Percentiles rank a stretch among this genome's conserved stretches.
Conservation (phyloP, 2,113 vertebrate species). For the Andinoacara biseriatus region DNA sequence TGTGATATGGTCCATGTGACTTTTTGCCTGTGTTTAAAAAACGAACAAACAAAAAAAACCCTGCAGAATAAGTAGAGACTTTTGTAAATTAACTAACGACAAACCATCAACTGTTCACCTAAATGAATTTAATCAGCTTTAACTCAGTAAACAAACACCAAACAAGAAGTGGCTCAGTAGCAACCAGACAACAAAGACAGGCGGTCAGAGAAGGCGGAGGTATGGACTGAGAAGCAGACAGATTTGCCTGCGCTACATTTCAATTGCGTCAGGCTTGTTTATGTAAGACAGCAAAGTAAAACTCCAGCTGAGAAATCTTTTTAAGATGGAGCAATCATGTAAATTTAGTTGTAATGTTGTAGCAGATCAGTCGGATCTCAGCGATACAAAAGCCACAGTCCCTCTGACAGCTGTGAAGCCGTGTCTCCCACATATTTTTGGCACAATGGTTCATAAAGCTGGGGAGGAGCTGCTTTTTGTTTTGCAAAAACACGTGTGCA, state of each 20-base stretch:
- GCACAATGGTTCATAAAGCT: background rate
- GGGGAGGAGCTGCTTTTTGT: background rate
- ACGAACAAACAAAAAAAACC: background rate
- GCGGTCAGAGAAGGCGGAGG: background rate
- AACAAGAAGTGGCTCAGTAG: background rate
- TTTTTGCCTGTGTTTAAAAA: background rate
- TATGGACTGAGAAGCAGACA: background rate
- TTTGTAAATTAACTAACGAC: background rate
- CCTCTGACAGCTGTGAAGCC: background rate
- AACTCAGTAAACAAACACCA: constrained; percentile 9
- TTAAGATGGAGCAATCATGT: constrained; percentile 6
- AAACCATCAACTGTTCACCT: constrained; percentile 1
- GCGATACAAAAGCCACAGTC: background rate
- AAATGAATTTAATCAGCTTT: constrained; percentile 11
- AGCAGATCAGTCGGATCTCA: background rate
- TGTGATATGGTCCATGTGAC: background rate
- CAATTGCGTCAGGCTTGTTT: background rate
- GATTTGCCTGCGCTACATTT: constrained; percentile 18
- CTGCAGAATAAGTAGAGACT: background rate
- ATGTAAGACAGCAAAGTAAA: background rate
- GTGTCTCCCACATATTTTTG: constrained; percentile 6
- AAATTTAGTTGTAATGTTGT: background rate
- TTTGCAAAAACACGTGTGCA: background rate
- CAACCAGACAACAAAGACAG: constrained; percentile 28
- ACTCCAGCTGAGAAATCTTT: constrained; percentile 9